These are phyloP conservation scores for Manis pentadactyla DNA, from an alignment of 2,797 vertebrate genomes.

Conservation along the genomic window DNA sequence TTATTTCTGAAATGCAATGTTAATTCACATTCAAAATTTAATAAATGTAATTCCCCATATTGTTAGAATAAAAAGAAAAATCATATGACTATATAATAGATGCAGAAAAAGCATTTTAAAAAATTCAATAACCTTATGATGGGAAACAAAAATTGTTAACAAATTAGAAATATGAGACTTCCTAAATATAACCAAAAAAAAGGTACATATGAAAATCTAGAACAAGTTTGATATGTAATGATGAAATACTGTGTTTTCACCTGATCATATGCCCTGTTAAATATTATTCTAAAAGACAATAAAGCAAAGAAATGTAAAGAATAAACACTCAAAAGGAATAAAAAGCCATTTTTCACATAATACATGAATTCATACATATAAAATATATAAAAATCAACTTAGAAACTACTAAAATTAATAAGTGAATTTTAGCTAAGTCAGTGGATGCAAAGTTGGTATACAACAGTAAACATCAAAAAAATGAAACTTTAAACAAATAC, in stretches of 20 bases:
- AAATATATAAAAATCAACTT: not conserved
- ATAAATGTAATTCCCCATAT: not conserved
- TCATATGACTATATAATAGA: not conserved
- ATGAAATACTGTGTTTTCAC: not conserved
- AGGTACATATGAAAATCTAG: not conserved
- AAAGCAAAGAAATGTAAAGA: not conserved
- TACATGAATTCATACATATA: not conserved
- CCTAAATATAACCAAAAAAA: not conserved
- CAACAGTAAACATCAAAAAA: not conserved
- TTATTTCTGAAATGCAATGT: slow-evolving; percentile 15
- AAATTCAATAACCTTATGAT: not conserved
- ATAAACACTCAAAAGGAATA: not conserved
- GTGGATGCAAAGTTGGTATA: not conserved
- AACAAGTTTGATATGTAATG: not conserved
- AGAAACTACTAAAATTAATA: not conserved
- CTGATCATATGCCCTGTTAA: not conserved
- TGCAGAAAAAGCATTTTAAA: not conserved
- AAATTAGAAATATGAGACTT: not conserved
- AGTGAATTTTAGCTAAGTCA: not conserved
- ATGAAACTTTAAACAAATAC: not conserved
- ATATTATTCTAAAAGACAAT: not conserved
- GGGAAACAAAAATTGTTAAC: not conserved
- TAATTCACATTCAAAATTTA: not conserved
- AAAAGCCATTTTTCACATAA: not conserved
- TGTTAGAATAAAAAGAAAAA: not conserved